Evolutionary conservation across 1,140 invertebrate species (phyloP).

Genomic region (Achroia grisella): DNA sequence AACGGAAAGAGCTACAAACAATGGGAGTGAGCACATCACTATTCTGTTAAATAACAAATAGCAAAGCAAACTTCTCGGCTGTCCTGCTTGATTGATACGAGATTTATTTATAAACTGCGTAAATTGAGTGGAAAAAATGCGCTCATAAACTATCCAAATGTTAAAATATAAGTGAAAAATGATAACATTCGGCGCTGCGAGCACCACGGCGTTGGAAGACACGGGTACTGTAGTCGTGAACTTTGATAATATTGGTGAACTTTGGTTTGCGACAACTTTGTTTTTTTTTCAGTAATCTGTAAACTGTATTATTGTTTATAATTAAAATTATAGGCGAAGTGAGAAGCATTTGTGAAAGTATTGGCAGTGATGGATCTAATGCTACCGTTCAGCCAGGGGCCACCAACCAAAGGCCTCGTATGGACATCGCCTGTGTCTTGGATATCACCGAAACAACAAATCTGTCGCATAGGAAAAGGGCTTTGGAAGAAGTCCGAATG

Average conservation of each 20-base stretch:
- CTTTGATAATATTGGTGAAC: constrained; percentile 22
- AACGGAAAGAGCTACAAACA: no score
- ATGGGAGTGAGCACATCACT: constrained; percentile 33
- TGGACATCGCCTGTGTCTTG: constrained; percentile 94
- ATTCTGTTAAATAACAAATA: constrained; percentile 64
- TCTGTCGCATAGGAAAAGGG: constrained; percentile 83
- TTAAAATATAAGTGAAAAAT: constrained; percentile 50
- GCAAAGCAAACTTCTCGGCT: constrained; percentile 4
- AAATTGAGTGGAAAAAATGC: constrained; percentile 25
- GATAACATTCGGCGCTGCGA: constrained; percentile 61
- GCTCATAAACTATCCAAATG: constrained; percentile 51
- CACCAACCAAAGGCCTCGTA: constrained; percentile 75
- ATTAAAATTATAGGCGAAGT: constrained; percentile 72
- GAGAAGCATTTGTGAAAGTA: constrained; percentile 80
- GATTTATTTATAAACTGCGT: constrained; percentile 32
- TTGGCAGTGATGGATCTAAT: constrained; percentile 83
- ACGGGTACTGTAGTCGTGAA: constrained; percentile 29
- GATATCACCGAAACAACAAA: constrained; percentile 85
- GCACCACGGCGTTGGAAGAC: constrained; percentile 48
- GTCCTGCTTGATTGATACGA: constrained; percentile 36
- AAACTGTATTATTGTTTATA: no score
- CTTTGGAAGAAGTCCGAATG: constrained; percentile 88
- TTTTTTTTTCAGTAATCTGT: constrained; percentile 30
- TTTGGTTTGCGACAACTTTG: constrained; percentile 29
- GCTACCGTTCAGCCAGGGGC: constrained; percentile 75